Evolutionary conservation across 2,797 vertebrate species (phyloP).

Genomic region (Etheostoma perlongum): DNA sequence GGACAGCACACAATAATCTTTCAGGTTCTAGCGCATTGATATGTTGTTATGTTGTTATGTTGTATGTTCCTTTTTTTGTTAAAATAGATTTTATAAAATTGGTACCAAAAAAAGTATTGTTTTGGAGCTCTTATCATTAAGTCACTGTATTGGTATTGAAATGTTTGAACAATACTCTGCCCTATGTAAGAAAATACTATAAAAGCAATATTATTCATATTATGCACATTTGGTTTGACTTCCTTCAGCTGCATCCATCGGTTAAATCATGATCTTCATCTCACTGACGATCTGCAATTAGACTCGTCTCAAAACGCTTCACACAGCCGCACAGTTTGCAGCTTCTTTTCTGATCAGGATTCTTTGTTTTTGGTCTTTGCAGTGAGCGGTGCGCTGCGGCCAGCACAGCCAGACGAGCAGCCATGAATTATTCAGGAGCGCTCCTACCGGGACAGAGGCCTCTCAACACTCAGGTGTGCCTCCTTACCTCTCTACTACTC

Average conservation of each 20-base stretch:
- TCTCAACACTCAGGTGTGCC: slow-evolving; percentile 51
- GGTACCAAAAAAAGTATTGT: no score
- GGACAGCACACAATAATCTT: no score
- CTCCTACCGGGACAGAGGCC: slow-evolving; percentile 49
- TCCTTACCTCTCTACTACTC: slow-evolving; percentile 13
- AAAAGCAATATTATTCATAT: no score
- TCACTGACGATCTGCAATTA: slow-evolving; percentile 23
- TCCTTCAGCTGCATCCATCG: slow-evolving; percentile 1
- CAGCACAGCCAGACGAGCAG: slow-evolving; percentile 24
- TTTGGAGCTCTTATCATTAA: no score
- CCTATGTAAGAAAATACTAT: no score
- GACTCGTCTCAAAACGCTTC: not conserved
- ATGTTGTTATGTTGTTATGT: no score
- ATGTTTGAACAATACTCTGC: no score
- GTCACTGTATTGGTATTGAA: no score
- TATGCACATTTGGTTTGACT: not conserved
- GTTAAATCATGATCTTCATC: slow-evolving; percentile 5
- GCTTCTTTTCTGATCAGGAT: not conserved
- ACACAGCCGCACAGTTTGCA: slow-evolving; percentile 13
- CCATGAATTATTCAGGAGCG: slow-evolving; percentile 68
- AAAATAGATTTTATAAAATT: no score
- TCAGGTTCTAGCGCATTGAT: no score
- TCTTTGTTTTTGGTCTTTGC: slow-evolving; percentile 36
- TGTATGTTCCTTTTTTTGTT: no score
- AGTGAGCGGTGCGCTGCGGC: slow-evolving; percentile 35